Percentiles rank a stretch among this genome's conserved stretches.
These are phyloP conservation scores for Pyrrhosoma nymphula DNA, from an alignment of 2,888 invertebrate species.

Conservation along the genomic window DNA sequence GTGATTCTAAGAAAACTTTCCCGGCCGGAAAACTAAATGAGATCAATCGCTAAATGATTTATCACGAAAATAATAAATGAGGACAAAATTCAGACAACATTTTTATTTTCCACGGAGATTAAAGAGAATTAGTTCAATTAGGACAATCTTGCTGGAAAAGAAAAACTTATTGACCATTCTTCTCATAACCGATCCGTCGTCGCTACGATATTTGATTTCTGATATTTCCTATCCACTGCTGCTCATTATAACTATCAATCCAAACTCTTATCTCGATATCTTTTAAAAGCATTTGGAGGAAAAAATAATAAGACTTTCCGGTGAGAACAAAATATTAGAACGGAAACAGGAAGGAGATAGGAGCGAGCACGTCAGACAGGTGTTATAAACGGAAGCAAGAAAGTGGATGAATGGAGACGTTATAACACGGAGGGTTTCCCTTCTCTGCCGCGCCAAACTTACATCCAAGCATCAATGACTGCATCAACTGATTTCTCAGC, in stretches of 20 bases:
- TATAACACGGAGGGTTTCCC: not conserved
- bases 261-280: constrained; percentile 4
- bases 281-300: constrained; percentile 2
- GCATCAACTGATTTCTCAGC: too few species aligned
- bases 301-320: constrained; percentile 24
- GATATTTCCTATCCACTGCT: not conserved
- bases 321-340: constrained; percentile 13
- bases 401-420: constrained; percentile 17
- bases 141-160: not conserved
- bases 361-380: constrained; percentile 39
- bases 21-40: too few species aligned
- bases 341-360: constrained; percentile 63
- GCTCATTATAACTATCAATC: constrained; percentile 38
- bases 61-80: too few species aligned
- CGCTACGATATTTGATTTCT: constrained; percentile 12
- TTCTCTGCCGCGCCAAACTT: not conserved
- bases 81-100: too few species aligned
- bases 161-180: constrained; percentile 28
- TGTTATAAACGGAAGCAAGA: constrained; percentile 14
- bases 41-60: too few species aligned
- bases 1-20: too few species aligned
- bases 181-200: constrained; percentile 27
- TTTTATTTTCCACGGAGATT: too few species aligned
- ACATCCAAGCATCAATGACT: too few species aligned
- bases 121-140: not conserved